Evolutionary conservation across 2,113 vertebrate species (phyloP), one percentile per base, ranked within the genome.

Genomic region (Python bivittatus): DNA sequence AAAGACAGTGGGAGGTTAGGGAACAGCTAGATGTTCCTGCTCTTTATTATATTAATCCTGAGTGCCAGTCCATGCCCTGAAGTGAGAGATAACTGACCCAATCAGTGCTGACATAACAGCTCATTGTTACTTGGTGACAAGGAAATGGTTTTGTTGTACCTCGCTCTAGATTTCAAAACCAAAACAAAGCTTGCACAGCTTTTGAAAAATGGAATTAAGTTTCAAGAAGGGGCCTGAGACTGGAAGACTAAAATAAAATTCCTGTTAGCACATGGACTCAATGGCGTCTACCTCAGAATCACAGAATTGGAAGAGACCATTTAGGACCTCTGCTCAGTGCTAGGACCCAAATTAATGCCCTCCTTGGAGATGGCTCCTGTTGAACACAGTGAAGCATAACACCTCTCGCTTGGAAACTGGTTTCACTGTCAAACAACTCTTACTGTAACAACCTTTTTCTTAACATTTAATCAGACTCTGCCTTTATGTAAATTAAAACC

Each of bases 1-100:
- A 68, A 94, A 94, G 29, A 79, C 8, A 61, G 0, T 29, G 20
- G 93, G 54, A 93, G 48, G 64, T 33, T 91, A 93, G 92, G 89
- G 6, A 52, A 15, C 9, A 92, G 22, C 84, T 60, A 64, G 27
- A 42, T 17, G 23, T 85, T 52, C 89, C 48, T 84, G 29, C 84
- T 23, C 57, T 64, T 57, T 92, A 64, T 90, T 94, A 89, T n/a
- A 3, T 85, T 93, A 91, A 22, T 57, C 61, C 38, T 86, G 1
- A 17, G 20, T 42, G 5, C 56, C 33, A 27, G 56, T 84, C n/a
- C 27, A 20, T 53, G 29, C 48, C 52, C 44, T 56, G 33, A 84
- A 38, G 13, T 48, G 27, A 90, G 12, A 7, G 58, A 56, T 10
- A 60, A 91, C 20, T 54, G n/a, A 29, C 87, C 48, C 25, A 86